phyloP scores from a whole-genome alignment of 1,140 invertebrate species.

The Drosophila auraria region DNA sequence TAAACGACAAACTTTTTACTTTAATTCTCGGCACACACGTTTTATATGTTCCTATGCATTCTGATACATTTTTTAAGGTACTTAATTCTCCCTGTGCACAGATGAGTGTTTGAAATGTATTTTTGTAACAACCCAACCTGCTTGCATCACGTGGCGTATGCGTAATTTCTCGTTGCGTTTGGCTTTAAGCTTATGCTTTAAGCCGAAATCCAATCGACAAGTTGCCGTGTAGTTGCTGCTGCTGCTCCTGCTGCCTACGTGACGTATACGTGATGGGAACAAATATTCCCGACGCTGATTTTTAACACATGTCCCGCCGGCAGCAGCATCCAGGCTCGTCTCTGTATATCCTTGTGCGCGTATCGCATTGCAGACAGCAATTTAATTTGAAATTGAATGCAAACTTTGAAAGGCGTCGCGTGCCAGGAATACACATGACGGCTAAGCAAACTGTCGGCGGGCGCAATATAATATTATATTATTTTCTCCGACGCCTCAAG shows the following conservation, averaged over 20 bases:
- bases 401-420: constrained; percentile 74
- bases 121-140: constrained; percentile 29
- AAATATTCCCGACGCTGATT: constrained; percentile 72
- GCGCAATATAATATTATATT: constrained; percentile 25
- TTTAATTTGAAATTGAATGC: constrained; percentile 82
- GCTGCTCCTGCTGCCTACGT: constrained; percentile 36
- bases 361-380: constrained; percentile 80
- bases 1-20: constrained; percentile 10
- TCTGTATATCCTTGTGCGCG: constrained; percentile 15
- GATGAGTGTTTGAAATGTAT: constrained; percentile 47
- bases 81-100: constrained; percentile 15
- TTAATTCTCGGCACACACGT: background rate
- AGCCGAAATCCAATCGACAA: constrained; percentile 69
- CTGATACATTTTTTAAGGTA: background rate
- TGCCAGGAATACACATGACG: constrained; percentile 66
- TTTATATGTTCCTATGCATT: background rate
- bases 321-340: constrained; percentile 9
- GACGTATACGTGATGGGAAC: constrained; percentile 77
- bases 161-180: constrained; percentile 31
- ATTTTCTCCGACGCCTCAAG: background rate
- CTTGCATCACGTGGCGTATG: constrained; percentile 51
- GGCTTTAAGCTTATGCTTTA: constrained; percentile 46
- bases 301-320: constrained; percentile 58
- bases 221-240: constrained; percentile 41
- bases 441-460: constrained; percentile 24